Evolutionary conservation across 1,140 invertebrate species (phyloP).

Genomic region (Schlechtendalia chinensis): DNA sequence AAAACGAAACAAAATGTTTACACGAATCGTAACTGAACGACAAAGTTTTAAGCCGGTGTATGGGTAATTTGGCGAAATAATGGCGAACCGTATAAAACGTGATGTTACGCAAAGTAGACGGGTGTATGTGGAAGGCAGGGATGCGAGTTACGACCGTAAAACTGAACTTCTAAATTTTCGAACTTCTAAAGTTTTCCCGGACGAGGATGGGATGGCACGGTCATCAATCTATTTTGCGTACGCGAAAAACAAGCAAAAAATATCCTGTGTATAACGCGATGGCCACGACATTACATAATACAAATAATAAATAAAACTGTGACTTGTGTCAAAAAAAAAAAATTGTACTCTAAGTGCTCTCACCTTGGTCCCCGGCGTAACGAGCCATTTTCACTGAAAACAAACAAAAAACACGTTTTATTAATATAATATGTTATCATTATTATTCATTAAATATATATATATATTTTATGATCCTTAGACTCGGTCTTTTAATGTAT

Average conservation of each 20-base stretch:
- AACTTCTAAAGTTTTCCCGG: slow-evolving; percentile 8
- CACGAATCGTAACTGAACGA: neutral
- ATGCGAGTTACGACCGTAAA: neutral
- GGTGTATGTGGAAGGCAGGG: too few species aligned
- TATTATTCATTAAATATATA: too few species aligned
- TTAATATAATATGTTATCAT: neutral
- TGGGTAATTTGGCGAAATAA: neutral
- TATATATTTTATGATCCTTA: too few species aligned
- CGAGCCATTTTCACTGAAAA: slow-evolving; percentile 54
- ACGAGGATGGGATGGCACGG: too few species aligned
- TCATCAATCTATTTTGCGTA: slow-evolving; percentile 25
- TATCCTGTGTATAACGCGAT: neutral
- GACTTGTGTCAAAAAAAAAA: neutral
- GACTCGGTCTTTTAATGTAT: too few species aligned
- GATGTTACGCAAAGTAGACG: neutral
- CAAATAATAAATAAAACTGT: neutral
- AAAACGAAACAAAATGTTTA: slow-evolving; percentile 15
- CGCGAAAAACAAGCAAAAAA: neutral
- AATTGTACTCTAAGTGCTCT: slow-evolving; percentile 27
- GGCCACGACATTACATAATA: slow-evolving; percentile 24
- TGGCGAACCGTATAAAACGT: neutral
- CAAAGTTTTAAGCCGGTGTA: neutral
- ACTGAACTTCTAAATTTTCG: slow-evolving; percentile 1
- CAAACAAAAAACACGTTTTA: slow-evolving; percentile 2
- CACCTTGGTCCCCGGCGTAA: slow-evolving; percentile 52